These are phyloP conservation scores for Glossophaga mutica DNA, from an alignment of 2,797 vertebrate species.

Conservation along the genomic window DNA sequence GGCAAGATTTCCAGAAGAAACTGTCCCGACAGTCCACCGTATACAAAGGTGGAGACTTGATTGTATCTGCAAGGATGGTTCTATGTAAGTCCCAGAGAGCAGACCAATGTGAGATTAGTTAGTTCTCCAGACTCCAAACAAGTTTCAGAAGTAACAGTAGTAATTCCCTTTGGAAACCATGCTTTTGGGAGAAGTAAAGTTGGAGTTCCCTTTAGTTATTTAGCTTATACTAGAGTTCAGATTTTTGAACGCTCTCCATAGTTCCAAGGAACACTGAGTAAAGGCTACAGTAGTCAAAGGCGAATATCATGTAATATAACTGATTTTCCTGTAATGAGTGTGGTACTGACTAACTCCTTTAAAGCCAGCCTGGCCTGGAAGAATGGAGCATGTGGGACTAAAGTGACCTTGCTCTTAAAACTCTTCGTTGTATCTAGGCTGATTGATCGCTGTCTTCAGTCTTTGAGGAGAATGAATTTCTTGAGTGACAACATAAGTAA, in stretches of 20 bases:
- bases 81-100: background rate
- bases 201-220: background rate
- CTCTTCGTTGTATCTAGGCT: background rate
- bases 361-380: slow-evolving; percentile 1
- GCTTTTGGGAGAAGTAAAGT: background rate
- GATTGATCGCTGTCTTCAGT: background rate
- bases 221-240: background rate
- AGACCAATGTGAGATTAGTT: background rate
- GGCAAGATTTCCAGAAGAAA: background rate
- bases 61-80: background rate
- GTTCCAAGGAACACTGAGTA: background rate
- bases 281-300: background rate
- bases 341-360: background rate
- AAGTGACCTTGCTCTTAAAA: slow-evolving; percentile 12
- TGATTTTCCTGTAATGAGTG: background rate
- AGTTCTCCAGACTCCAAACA: background rate
- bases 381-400: background rate
- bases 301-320: background rate
- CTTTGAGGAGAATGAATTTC: background rate
- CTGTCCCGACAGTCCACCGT: background rate
- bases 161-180: background rate
- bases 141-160: background rate
- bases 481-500: background rate
- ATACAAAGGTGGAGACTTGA: background rate
- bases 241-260: background rate